Percentiles rank a stretch among this genome's conserved stretches.
Evolutionary conservation across 2,797 vertebrate genomes (phyloP).

Genomic region (Platalea minor): DNA sequence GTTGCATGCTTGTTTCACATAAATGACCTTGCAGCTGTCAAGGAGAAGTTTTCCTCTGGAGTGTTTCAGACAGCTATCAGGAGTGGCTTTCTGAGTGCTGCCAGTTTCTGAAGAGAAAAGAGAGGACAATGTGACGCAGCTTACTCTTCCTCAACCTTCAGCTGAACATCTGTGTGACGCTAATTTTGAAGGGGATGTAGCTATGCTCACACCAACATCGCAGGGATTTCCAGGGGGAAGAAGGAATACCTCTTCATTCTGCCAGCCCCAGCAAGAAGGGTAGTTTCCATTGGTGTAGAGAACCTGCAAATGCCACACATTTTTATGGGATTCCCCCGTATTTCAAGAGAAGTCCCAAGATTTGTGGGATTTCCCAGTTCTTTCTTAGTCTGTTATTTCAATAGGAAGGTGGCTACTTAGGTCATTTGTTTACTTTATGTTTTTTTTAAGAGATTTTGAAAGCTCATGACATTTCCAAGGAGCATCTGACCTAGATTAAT

Average conservation of each 20-base stretch:
- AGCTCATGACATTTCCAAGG: neutral
- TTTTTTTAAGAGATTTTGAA: neutral
- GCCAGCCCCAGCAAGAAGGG: neutral
- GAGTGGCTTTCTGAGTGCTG: neutral
- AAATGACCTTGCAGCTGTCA: neutral
- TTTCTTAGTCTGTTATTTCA: neutral
- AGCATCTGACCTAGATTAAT: neutral
- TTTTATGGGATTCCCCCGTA: neutral
- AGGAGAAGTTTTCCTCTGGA: neutral
- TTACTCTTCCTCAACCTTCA: neutral
- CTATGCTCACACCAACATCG: accelerated
- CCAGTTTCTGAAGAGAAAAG: neutral
- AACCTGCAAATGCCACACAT: neutral
- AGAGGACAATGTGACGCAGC: neutral
- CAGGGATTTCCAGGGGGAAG: constrained; percentile 28
- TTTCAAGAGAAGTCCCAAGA: neutral
- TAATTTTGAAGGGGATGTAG: neutral
- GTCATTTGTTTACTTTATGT: neutral
- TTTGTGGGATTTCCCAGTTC: neutral
- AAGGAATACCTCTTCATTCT: neutral
- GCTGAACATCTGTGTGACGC: neutral
- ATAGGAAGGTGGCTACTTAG: neutral
- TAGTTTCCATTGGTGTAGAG: neutral
- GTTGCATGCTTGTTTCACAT: neutral
- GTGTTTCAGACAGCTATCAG: neutral